phyloP scores from a whole-genome alignment of 2,113 vertebrate species.

The Montifringilla adamsi region DNA sequence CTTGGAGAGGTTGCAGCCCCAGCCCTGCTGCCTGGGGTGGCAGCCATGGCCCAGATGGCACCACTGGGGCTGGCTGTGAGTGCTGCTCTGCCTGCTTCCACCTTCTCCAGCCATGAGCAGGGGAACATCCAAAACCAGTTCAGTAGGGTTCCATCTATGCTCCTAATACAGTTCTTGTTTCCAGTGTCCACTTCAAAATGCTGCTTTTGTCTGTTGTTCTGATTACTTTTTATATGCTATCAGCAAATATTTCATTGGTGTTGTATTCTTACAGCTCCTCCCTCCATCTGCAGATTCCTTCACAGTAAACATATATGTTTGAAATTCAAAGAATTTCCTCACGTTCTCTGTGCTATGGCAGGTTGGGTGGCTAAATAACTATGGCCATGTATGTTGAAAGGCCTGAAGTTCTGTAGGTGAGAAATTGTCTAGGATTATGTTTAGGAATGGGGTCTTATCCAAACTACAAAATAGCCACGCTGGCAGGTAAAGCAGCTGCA shows the following conservation, averaged over 20 bases:
- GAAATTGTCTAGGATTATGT: neutral
- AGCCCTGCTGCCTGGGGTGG: neutral
- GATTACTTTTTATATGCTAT: neutral
- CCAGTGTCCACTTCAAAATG: neutral
- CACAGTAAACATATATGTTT: slow-evolving; percentile 15
- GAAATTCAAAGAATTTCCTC: slow-evolving; percentile 47
- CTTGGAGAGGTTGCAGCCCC: neutral
- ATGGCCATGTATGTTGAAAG: neutral
- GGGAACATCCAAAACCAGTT: neutral
- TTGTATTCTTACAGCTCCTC: neutral
- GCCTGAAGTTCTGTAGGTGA: neutral
- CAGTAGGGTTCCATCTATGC: neutral
- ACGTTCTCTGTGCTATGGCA: neutral
- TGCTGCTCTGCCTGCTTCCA: neutral
- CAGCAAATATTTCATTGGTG: neutral
- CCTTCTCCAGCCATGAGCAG: neutral
- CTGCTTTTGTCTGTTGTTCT: neutral
- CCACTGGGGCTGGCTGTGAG: neutral
- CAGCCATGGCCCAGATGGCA: neutral
- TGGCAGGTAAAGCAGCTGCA: neutral
- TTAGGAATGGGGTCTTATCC: neutral
- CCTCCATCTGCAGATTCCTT: neutral
- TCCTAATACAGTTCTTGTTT: neutral
- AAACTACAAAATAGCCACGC: neutral
- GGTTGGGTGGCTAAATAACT: neutral